Conservation (phyloP, 2,888 invertebrate genomes). For the Caenorhabditis zanzibari region DNA sequence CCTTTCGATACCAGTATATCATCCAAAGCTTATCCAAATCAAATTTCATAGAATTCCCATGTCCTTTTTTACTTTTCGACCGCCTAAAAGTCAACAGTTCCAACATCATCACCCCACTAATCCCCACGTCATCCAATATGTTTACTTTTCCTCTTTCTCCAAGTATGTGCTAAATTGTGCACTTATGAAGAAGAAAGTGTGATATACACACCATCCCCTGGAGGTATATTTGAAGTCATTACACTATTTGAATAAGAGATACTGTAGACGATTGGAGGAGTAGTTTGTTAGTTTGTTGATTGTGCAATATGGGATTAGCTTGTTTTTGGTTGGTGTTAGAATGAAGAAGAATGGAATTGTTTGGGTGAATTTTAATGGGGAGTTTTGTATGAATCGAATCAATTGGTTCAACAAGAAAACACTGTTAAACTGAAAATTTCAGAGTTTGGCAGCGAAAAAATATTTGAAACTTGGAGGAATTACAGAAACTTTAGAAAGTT, state of each 20-base stretch:
- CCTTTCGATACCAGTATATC: no score
- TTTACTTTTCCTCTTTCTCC: neutral
- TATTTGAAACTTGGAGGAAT: no score
- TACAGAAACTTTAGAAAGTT: no score
- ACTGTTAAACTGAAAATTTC: no score
- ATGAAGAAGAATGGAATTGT: neutral
- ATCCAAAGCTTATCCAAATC: no score
- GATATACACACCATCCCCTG: neutral
- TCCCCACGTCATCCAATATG: neutral
- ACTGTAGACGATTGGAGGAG: neutral
- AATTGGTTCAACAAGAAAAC: no score
- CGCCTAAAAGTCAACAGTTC: neutral
- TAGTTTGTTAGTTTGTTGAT: neutral
- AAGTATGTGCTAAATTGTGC: conserved; percentile 1
- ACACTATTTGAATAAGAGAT: neutral
- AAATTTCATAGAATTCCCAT: no score
- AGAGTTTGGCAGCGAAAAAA: no score
- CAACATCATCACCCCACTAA: neutral
- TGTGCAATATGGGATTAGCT: neutral
- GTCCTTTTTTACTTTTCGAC: neutral
- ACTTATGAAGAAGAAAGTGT: neutral
- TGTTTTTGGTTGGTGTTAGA: neutral
- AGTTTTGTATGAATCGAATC: no score
- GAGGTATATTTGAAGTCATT: neutral
- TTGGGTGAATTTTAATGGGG: neutral